A percentile compares a stretch with the other conserved stretches of the same genome.
These are phyloP conservation scores for Albula goreensis DNA, from an alignment of 2,113 vertebrate genomes.

Conservation along the genomic window DNA sequence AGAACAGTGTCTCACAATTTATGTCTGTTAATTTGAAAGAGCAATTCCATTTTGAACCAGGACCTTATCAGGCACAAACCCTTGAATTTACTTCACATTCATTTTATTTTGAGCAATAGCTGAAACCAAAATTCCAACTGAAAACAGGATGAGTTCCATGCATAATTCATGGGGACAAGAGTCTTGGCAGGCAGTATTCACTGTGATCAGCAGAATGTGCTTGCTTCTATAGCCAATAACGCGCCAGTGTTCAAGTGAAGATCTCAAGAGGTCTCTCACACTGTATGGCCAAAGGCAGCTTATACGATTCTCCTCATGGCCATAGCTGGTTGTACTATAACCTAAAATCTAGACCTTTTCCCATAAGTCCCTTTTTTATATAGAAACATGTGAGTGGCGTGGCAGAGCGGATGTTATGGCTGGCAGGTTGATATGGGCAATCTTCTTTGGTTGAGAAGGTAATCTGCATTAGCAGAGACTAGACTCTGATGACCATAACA, in stretches of 20 bases:
- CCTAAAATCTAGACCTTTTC: neutral
- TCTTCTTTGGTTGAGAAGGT: conserved; percentile 1
- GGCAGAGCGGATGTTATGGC: neutral
- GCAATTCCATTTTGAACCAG: neutral
- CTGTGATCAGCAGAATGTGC: neutral
- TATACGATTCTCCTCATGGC: neutral
- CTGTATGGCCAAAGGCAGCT: neutral
- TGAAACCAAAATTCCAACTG: neutral
- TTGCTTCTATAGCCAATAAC: neutral
- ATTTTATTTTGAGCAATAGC: conserved; percentile 4
- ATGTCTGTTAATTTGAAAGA: neutral
- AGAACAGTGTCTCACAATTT: neutral
- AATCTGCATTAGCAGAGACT: conserved; percentile 4
- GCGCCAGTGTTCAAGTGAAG: neutral
- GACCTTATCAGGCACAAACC: neutral
- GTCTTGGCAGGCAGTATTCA: neutral
- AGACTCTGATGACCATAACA: neutral
- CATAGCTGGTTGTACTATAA: neutral
- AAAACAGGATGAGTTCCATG: neutral
- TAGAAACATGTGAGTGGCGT: neutral
- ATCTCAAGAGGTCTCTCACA: neutral
- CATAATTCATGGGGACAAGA: neutral
- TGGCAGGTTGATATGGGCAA: conserved; percentile 3
- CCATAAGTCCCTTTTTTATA: neutral
- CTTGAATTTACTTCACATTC: conserved; percentile 5